These are phyloP conservation scores for Chalcis sispes DNA, from an alignment of 2,888 invertebrate genomes.

Conservation along the genomic window DNA sequence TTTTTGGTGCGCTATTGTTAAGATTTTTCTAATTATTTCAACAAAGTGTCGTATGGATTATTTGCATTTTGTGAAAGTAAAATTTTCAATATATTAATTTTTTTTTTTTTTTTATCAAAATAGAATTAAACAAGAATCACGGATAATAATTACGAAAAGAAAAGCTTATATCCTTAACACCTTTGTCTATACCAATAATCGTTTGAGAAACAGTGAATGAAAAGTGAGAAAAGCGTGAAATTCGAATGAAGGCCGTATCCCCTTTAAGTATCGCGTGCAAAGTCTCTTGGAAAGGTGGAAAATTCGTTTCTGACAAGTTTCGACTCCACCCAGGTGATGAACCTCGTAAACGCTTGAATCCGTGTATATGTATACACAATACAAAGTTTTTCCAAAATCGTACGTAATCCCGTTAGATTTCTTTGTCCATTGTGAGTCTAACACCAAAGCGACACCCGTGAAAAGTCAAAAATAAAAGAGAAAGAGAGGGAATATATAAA, in stretches of 20 bases:
- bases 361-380: no score
- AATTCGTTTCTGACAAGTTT: slow-evolving; percentile 29
- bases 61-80: neutral
- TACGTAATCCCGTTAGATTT: slow-evolving; percentile 27
- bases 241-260: slow-evolving; percentile 33
- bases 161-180: neutral
- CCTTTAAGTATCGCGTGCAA: neutral
- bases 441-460: slow-evolving; percentile 13
- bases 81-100: no score
- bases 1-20: neutral
- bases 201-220: slow-evolving; percentile 1
- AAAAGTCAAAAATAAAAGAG: neutral
- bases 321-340: slow-evolving; percentile 37
- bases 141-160: no score
- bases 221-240: neutral
- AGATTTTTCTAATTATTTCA: neutral
- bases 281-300: slow-evolving; percentile 31
- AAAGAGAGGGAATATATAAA: slow-evolving; percentile 22
- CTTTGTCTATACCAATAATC: slow-evolving; percentile 4
- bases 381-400: slow-evolving; percentile 20
- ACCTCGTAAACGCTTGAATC: slow-evolving; percentile 3
- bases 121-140: no score
- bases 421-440: slow-evolving; percentile 1
- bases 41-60: neutral
- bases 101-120: no score